A percentile compares a stretch with the other conserved stretches of the same genome.
phyloP scores from a whole-genome alignment of 2,797 vertebrate genomes.

The Balearica regulorum region DNA sequence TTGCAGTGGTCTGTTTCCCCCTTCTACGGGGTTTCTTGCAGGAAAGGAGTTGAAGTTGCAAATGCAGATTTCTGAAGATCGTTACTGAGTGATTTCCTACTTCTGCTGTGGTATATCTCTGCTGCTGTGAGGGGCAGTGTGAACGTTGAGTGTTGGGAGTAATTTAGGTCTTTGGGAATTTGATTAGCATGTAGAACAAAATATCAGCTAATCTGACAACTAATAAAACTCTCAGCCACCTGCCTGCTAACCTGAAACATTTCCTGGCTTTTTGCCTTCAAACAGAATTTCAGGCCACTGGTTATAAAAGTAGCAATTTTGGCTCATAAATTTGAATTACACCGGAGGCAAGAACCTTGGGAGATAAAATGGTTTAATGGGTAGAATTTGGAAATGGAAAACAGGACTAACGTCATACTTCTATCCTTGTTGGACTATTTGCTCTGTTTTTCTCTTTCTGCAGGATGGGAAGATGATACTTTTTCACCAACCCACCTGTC shows the following conservation, averaged over 20 bases:
- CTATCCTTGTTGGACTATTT: neutral
- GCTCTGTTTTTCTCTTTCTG: neutral
- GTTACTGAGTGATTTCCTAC: neutral
- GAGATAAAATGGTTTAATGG: neutral
- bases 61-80: neutral
- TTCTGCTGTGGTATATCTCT: neutral
- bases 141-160: rapidly evolving
- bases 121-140: neutral
- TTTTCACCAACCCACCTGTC: neutral
- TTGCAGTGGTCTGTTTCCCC: neutral
- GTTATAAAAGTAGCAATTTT: neutral
- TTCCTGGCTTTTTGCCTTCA: neutral
- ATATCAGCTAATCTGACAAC: neutral
- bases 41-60: neutral
- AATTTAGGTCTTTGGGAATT: neutral
- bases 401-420: neutral
- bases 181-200: neutral
- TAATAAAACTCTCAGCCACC: neutral
- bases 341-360: neutral
- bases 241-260: neutral
- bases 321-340: neutral
- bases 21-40: neutral
- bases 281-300: neutral
- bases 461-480: neutral
- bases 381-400: neutral